Conservation (phyloP, 2,797 vertebrate genomes). For the Brotula barbata region DNA sequence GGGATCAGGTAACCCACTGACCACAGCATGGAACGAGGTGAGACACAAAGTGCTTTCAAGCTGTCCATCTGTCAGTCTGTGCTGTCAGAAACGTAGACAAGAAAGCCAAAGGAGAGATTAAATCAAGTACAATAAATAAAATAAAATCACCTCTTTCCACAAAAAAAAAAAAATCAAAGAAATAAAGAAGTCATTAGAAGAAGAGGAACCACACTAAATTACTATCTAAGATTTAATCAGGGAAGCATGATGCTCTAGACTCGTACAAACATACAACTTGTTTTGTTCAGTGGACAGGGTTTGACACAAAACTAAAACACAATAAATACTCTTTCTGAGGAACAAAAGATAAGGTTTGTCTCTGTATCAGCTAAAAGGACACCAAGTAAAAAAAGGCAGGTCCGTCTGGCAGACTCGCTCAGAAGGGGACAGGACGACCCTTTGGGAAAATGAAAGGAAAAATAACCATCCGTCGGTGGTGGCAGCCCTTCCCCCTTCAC, state of each 20-base stretch:
- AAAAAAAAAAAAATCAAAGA: constrained; percentile 43
- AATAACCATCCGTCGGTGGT: constrained; percentile 44
- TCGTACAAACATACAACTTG: constrained; percentile 65
- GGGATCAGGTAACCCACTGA: constrained; percentile 30
- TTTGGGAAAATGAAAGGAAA: constrained; percentile 27
- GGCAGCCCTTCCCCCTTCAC: constrained; percentile 71
- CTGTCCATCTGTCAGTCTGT: constrained; percentile 51
- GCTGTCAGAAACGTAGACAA: constrained; percentile 50
- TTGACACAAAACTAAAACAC: constrained; percentile 76
- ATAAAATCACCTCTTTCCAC: constrained; percentile 56
- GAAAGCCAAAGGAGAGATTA: constrained; percentile 55
- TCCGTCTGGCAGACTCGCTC: constrained; percentile 72
- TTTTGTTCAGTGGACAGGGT: constrained; percentile 75
- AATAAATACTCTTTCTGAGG: constrained; percentile 79
- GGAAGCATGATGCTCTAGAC: constrained; percentile 73
- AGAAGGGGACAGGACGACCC: constrained; percentile 56
- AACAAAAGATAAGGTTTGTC: constrained; percentile 72
- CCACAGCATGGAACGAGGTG: constrained; percentile 55
- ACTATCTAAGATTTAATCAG: constrained; percentile 74
- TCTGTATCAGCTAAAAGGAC: constrained; percentile 74
- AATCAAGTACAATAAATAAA: constrained; percentile 69
- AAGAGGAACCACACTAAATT: constrained; percentile 67
- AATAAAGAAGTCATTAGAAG: constrained; percentile 59
- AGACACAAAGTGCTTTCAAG: constrained; percentile 58
- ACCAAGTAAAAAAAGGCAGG: constrained; percentile 66